Evolutionary conservation across 2,113 vertebrate species (phyloP).

Genomic region (Acrocephalus arundinaceus): DNA sequence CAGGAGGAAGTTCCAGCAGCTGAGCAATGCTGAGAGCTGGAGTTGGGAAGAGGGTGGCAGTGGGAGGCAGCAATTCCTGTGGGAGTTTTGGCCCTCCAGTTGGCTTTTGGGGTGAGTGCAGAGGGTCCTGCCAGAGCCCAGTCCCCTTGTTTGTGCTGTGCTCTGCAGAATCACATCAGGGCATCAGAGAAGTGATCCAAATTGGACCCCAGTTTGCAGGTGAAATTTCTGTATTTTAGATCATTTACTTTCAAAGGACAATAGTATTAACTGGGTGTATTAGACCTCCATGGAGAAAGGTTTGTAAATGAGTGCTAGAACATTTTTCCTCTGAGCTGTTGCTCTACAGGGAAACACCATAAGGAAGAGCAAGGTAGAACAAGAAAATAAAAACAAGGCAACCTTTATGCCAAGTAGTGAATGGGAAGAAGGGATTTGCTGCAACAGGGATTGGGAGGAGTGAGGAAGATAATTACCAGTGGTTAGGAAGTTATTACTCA

Average conservation of each 20-base stretch:
- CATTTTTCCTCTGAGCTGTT: background rate
- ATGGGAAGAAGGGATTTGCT: background rate
- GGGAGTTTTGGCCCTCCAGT: accelerated
- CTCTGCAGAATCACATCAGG: background rate
- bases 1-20: background rate
- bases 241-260: accelerated
- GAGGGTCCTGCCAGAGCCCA: background rate
- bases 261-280: background rate
- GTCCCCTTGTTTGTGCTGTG: background rate
- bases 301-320: background rate
- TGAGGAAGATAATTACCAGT: accelerated
- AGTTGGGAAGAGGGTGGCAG: background rate
- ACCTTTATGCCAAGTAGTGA: too few relatives aligned
- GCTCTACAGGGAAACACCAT: background rate
- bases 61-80: background rate
- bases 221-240: background rate
- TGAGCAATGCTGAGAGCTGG: background rate
- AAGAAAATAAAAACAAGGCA: background rate
- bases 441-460: background rate
- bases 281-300: accelerated
- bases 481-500: background rate
- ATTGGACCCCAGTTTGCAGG: background rate
- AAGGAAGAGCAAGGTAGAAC: background rate
- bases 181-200: background rate
- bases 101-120: accelerated